Evolutionary conservation across 1,140 invertebrate species (phyloP), one percentile per base, ranked within the genome.

Genomic region (Pemphigus obesinymphae): DNA sequence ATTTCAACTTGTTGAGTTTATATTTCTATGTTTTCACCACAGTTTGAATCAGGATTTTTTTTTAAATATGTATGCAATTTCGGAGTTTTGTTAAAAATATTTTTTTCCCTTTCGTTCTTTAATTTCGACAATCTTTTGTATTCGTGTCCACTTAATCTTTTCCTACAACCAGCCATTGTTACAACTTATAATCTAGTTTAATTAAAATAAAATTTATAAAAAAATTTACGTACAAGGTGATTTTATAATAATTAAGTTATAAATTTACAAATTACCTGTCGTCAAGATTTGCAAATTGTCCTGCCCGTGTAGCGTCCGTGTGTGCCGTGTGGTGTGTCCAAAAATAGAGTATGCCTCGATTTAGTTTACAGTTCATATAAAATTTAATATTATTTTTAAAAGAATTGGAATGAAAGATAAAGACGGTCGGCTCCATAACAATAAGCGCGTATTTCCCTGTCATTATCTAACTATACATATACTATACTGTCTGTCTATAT

Each of bases 181-280:
- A 75, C 37, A 73, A 73, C 37, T 73, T 73, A 50, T 75, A 76
- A 76, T 29, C 73, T 55, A 76, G n/a, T 70, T 70, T 43, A 70
- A 70, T 23, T 70, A 70, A 70, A 68, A 68, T 68, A 40, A 68
- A 68, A 68, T 68, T 34, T 40, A 15, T 68, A 68, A 68, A 34
- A 68, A 68, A 40, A 68, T 68, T 40, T 68, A 68, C 34, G 63
- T 40, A 68, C 34, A 23, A 68, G 3, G 20, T 68, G 8, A 68
- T 68, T 68, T 68, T 40, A 40, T 68, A 68, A 68, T 68, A 68
- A 68, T 68, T 40, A 68, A 68, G 34, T 68, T 68, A 68, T 68
- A 68, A 34, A 68, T 68, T 40, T 1, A 68, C 63, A 68, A 40
- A 40, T 68, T 40, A 68, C 63, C 63, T 40, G 20, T 68, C 37